Evolutionary conservation across 2,888 invertebrate genomes (phyloP).

Genomic region (Eucriotettix oculatus): DNA sequence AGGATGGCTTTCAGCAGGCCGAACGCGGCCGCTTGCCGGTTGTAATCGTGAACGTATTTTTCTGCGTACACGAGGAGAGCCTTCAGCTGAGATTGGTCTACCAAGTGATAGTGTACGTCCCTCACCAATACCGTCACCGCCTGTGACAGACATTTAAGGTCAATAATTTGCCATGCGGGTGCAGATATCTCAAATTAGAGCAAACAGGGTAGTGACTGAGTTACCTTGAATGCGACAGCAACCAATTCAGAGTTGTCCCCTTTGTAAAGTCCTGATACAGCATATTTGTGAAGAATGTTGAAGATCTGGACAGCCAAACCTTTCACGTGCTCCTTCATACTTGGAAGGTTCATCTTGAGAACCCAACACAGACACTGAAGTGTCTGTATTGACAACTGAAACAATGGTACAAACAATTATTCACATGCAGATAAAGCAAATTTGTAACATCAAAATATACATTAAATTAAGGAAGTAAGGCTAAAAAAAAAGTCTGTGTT

Average conservation of each 20-base stretch:
- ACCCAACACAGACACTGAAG: slow-evolving; percentile 50
- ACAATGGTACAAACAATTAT: slow-evolving; percentile 12
- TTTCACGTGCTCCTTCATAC: slow-evolving; percentile 42
- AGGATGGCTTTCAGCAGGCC: slow-evolving; percentile 70
- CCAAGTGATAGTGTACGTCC: slow-evolving; percentile 53
- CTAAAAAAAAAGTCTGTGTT: too few species aligned
- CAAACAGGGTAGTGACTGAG: not conserved
- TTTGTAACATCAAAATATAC: not conserved
- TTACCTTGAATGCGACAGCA: slow-evolving; percentile 73
- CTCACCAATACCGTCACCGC: slow-evolving; percentile 65
- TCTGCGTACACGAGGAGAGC: slow-evolving; percentile 74
- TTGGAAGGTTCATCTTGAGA: slow-evolving; percentile 54
- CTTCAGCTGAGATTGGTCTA: slow-evolving; percentile 60
- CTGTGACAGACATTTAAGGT: slow-evolving; percentile 26
- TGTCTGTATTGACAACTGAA: slow-evolving; percentile 32
- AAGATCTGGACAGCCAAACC: slow-evolving; percentile 52
- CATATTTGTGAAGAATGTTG: slow-evolving; percentile 43
- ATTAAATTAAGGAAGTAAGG: too few species aligned
- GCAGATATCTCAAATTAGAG: not conserved
- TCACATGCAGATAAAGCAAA: not conserved
- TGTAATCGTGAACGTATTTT: slow-evolving; percentile 71
- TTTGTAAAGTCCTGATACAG: slow-evolving; percentile 65
- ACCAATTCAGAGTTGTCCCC: slow-evolving; percentile 82
- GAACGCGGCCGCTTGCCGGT: slow-evolving; percentile 77
- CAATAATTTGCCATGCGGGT: not conserved